Percentiles rank a stretch among this genome's conserved stretches.
Evolutionary conservation across 1,140 invertebrate species (phyloP).

Genomic region (Portunus trituberculatus): DNA sequence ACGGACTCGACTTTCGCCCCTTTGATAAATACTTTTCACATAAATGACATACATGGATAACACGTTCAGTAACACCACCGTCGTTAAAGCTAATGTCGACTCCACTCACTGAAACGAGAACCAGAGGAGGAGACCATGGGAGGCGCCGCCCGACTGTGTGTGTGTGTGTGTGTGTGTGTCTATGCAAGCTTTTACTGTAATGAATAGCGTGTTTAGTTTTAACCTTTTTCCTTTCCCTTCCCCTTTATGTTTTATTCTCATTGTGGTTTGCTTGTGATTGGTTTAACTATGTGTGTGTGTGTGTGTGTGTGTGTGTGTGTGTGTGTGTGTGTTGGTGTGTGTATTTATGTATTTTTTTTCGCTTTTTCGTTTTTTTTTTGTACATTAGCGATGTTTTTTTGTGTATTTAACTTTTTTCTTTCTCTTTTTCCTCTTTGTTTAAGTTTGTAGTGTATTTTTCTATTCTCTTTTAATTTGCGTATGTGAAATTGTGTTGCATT

Average conservation of each 20-base stretch:
- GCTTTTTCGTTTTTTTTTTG: no score
- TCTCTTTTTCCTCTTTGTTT: no score
- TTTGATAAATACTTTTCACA: not conserved
- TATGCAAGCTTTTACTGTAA: no score
- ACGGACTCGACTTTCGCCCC: not conserved
- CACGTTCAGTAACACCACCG: not conserved
- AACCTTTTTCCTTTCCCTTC: not conserved
- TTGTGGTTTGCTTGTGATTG: not conserved
- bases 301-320: not conserved
- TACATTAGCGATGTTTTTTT: no score
- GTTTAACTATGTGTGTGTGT: not conserved
- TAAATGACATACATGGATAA: slow-evolving; percentile 1
- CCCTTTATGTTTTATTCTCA: not conserved
- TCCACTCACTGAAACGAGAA: slow-evolving; percentile 6
- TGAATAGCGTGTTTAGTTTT: not conserved
- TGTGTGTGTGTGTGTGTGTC: no score
- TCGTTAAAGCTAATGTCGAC: slow-evolving; percentile 1
- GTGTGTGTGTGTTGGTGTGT: not conserved
- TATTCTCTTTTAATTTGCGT: not conserved
- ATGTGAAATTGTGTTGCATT: not conserved
- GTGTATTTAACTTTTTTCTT: no score
- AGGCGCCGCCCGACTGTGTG: not conserved
- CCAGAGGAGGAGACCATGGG: not conserved
- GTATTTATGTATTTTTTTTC: not conserved
- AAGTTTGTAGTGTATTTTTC: no score